Conservation (phyloP, 2,888 invertebrate genomes). For the Sinhomidia bicolor region DNA sequence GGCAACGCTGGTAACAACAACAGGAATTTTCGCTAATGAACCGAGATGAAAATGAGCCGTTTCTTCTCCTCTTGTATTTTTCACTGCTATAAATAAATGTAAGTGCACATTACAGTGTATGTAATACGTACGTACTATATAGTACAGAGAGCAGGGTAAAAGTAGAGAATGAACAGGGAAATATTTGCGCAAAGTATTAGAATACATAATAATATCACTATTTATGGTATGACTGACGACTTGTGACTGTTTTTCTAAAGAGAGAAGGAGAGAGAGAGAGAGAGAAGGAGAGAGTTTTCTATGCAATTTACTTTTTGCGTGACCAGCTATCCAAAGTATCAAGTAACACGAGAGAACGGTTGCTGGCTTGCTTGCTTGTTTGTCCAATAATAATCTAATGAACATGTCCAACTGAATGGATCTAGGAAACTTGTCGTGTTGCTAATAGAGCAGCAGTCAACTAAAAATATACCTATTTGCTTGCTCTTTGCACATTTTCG, state of each 20-base stretch:
- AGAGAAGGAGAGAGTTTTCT: conserved; percentile 51
- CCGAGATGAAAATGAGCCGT: conserved; percentile 51
- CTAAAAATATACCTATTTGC: background rate
- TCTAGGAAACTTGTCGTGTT: background rate
- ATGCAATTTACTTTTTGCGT: conserved; percentile 66
- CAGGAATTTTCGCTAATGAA: conserved; percentile 53
- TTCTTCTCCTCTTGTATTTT: background rate
- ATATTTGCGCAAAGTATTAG: background rate
- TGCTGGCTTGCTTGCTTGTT: background rate
- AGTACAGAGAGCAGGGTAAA: too few relatives aligned
- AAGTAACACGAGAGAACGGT: conserved; percentile 26
- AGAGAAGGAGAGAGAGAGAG: too few relatives aligned
- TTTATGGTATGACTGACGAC: conserved; percentile 31
- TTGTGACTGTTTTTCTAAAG: background rate
- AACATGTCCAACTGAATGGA: background rate
- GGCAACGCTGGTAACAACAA: too few relatives aligned
- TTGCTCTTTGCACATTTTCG: background rate
- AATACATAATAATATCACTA: background rate
- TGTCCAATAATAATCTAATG: conserved; percentile 16
- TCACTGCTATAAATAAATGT: background rate
- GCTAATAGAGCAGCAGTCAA: background rate
- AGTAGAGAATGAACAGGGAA: background rate
- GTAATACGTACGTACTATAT: too few relatives aligned
- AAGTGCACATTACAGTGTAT: background rate
- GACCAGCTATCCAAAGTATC: conserved; percentile 36